phyloP scores from a whole-genome alignment of 2,797 vertebrate species.

The Sebastes glaucus region DNA sequence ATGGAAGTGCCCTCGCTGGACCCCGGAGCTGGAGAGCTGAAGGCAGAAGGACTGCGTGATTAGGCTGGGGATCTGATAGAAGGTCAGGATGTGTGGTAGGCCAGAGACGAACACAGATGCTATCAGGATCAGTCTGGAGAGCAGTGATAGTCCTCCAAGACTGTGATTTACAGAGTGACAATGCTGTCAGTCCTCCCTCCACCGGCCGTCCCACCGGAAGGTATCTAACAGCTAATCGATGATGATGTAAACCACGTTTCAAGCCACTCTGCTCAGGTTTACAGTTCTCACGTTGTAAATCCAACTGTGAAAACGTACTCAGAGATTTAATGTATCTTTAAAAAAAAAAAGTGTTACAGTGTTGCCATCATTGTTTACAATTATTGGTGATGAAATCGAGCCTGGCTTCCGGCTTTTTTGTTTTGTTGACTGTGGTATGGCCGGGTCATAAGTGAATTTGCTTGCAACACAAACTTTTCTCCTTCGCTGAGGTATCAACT shows the following conservation, averaged over 20 bases:
- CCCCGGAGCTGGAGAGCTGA: conserved; percentile 20
- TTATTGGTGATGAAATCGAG: background rate
- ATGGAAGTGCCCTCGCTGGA: conserved; percentile 49
- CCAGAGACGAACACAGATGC: conserved; percentile 67
- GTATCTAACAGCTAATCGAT: conserved; percentile 62
- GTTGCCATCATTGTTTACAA: background rate
- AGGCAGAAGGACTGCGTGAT: conserved; percentile 49
- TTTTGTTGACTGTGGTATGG: background rate
- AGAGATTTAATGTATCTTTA: background rate
- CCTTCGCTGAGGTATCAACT: background rate
- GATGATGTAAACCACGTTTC: conserved; percentile 40
- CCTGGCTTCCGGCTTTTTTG: background rate
- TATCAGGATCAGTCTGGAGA: conserved; percentile 71
- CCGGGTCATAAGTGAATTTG: background rate
- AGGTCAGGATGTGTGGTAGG: conserved; percentile 66
- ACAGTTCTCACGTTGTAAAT: background rate
- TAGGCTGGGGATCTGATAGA: conserved; percentile 68
- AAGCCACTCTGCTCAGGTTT: conserved; percentile 12
- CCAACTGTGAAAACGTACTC: background rate
- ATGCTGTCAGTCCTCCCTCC: conserved; percentile 35
- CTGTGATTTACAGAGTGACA: conserved; percentile 52
- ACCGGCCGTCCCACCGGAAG: background rate
- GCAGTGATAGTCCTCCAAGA: conserved; percentile 55
- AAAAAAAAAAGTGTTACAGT: background rate
- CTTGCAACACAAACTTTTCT: background rate